A percentile compares a stretch with the other conserved stretches of the same genome.
These are phyloP conservation scores for Hyphantria cunea DNA, from an alignment of 1,140 invertebrate genomes.

Conservation along the genomic window DNA sequence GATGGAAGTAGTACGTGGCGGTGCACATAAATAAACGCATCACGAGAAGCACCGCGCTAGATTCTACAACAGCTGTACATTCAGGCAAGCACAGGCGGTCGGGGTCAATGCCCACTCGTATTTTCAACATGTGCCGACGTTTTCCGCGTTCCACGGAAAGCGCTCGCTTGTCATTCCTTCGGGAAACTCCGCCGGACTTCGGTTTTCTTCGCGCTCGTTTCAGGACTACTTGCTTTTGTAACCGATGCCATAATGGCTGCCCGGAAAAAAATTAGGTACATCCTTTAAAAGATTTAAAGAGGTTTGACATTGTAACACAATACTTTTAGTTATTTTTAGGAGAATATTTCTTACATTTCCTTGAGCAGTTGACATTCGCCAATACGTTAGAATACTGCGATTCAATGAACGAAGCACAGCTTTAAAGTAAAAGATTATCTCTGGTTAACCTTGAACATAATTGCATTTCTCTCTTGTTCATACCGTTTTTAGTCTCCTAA, in stretches of 20 bases:
- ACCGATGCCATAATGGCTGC: slow-evolving; percentile 39
- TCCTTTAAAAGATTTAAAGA: slow-evolving; percentile 26
- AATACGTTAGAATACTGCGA: too few species aligned
- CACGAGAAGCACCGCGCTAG: slow-evolving; percentile 66
- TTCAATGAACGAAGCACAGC: too few species aligned
- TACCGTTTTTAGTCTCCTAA: too few species aligned
- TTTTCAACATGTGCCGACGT: slow-evolving; percentile 79
- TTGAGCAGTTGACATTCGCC: too few species aligned
- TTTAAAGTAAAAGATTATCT: too few species aligned
- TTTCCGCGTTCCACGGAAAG: slow-evolving; percentile 79
- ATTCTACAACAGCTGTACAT: slow-evolving; percentile 75
- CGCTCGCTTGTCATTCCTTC: slow-evolving; percentile 74
- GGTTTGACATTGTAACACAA: too few species aligned
- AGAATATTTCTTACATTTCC: too few species aligned
- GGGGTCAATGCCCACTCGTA: slow-evolving; percentile 78
- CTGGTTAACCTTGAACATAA: too few species aligned
- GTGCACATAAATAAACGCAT: slow-evolving; percentile 66
- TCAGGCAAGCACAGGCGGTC: slow-evolving; percentile 65
- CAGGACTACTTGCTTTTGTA: slow-evolving; percentile 16
- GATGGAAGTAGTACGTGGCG: slow-evolving; percentile 45
- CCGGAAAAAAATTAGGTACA: slow-evolving; percentile 37
- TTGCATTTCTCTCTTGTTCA: too few species aligned
- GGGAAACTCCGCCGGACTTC: slow-evolving; percentile 61
- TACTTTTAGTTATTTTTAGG: too few species aligned
- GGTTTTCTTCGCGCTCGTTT: slow-evolving; percentile 42